A percentile compares a stretch with the other conserved stretches of the same genome.
Evolutionary conservation across 2,113 vertebrate species (phyloP).

Genomic region (Cavia porcellus): DNA sequence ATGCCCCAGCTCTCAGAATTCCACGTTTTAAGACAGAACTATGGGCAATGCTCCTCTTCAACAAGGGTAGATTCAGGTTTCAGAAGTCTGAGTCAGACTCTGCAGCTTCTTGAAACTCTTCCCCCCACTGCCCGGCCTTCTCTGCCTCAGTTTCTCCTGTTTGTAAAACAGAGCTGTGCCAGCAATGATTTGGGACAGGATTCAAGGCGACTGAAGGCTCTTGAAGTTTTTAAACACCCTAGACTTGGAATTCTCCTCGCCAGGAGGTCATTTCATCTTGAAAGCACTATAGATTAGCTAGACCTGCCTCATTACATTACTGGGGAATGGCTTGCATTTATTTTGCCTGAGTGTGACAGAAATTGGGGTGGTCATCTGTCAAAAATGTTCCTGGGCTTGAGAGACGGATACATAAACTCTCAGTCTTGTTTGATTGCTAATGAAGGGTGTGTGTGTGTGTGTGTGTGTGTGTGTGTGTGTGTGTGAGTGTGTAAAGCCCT

Average conservation of each 20-base stretch:
- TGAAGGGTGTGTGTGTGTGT: background rate
- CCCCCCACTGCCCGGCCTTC: background rate
- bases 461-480: background rate
- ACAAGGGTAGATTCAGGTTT: background rate
- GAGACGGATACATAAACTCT: background rate
- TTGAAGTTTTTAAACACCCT: background rate
- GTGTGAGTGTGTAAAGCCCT: constrained; percentile 7
- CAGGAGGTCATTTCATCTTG: background rate
- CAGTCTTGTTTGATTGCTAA: constrained; percentile 34
- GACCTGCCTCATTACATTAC: constrained; percentile 11
- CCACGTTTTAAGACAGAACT: background rate
- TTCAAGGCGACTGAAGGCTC: background rate
- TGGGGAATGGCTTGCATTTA: background rate
- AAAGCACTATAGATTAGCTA: background rate
- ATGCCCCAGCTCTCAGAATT: background rate
- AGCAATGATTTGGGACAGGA: background rate
- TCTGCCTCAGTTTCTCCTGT: background rate
- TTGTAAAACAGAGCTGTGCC: background rate
- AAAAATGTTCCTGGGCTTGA: background rate
- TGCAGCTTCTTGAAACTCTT: background rate
- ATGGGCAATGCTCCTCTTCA: background rate
- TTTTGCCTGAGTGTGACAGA: constrained; percentile 42
- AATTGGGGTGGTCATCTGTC: constrained; percentile 60
- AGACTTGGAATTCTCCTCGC: background rate
- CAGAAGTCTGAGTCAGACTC: background rate